phyloP scores from a whole-genome alignment of 1,140 invertebrate genomes.

The Heliconius melpomene region DNA sequence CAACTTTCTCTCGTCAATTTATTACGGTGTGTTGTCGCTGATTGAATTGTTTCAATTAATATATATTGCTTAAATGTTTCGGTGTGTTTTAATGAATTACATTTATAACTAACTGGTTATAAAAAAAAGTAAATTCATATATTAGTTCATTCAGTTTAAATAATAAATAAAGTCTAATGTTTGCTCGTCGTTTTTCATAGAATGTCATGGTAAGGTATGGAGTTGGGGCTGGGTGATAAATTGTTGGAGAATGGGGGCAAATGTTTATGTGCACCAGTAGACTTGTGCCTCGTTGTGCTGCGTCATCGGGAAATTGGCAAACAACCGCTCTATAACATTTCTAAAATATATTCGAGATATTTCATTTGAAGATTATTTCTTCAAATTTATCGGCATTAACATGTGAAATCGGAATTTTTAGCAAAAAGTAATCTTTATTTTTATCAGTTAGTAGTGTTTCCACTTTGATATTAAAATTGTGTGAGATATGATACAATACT shows the following conservation, averaged over 20 bases:
- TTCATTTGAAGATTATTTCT: not conserved
- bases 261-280: constrained; percentile 67
- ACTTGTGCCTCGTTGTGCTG: constrained; percentile 59
- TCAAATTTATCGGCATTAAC: not conserved
- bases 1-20: constrained; percentile 28
- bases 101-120: not conserved
- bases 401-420: too few species aligned
- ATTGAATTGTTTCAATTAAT: constrained; percentile 4
- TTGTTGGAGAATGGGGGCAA: constrained; percentile 37
- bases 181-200: not conserved
- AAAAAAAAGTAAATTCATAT: not conserved
- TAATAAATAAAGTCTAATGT: not conserved
- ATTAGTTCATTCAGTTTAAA: not conserved
- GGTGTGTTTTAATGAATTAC: not conserved
- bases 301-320: constrained; percentile 70
- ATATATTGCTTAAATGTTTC: not conserved
- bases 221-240: constrained; percentile 23
- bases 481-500: too few species aligned
- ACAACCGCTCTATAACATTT: constrained; percentile 40
- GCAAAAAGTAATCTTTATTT: too few species aligned
- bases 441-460: too few species aligned
- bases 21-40: constrained; percentile 16
- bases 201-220: too few species aligned
- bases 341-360: not conserved
- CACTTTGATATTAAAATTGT: too few species aligned